Evolutionary conservation across 2,797 vertebrate species (phyloP), one percentile per base, ranked within the genome.

Genomic region (Hydrolagus colliei): DNA sequence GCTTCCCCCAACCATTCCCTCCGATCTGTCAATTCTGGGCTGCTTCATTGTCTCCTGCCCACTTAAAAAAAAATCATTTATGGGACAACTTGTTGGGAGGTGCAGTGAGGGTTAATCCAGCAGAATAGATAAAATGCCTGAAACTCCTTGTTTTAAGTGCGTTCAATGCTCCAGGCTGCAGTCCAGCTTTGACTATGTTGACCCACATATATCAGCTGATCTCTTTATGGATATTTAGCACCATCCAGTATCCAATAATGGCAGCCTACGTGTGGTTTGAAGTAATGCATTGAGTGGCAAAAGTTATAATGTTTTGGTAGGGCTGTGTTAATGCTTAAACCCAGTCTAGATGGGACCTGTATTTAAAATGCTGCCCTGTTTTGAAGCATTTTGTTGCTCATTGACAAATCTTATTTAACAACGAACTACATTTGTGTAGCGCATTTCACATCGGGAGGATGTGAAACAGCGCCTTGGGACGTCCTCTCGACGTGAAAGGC

Each of bases 331-430:
- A 52, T 52, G 41, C 6, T 52, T 52, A 52, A 52, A 52, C 2
- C 41, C 3, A 52, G 2, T 52, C 41, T 52, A 52, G 41, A 52
- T 52, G 6, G 41, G 41, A 52, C 6, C 41, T 52, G 6, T 52
- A n/a, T 84, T 9, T 32, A 84, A 68, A 68, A 35, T n/a, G 16
- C 20, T 82, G 22, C 32, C 8, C 20, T n/a, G 16, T 20, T 52
- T 52, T 68, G 79, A 71, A 35, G 16, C 32, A 5, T 76, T 10
- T 82, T n/a, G 16, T 71, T n/a, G 41, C 10, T 82, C 35, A 68
- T 84, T 84, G 18, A 35, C 18, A 84, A 35, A 68, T 68, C 20
- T 84, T 82, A 9, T 82, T 68, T 20, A 41, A 84, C 41, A 52
- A 52, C 41, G 6, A 52, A 52, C 1, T 52, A 52, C 6, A 52